A percentile compares a stretch with the other conserved stretches of the same genome.
Conservation (phyloP, 2,888 invertebrate genomes). For the Drosophila recens region DNA sequence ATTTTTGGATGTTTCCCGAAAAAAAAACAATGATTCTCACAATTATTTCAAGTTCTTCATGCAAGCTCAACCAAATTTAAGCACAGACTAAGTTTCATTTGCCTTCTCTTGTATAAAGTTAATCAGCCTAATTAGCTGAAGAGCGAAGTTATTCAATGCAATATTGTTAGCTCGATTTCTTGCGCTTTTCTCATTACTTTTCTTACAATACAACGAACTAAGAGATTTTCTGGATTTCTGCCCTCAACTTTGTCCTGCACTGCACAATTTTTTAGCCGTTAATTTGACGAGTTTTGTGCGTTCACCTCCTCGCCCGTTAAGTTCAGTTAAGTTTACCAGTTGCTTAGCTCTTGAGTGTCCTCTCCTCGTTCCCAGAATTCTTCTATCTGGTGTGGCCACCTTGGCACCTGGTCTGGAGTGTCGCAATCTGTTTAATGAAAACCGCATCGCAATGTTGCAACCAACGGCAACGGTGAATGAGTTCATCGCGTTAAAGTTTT, state of each 20-base stretch:
- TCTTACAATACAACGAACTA: conserved; percentile 4
- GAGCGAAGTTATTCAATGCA: neutral
- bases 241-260: conserved; percentile 5
- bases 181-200: neutral
- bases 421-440: conserved; percentile 47
- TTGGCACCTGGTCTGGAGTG: conserved; percentile 33
- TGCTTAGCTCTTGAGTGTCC: neutral
- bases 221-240: neutral
- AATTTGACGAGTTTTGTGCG: conserved; percentile 32
- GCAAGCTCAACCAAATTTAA: neutral
- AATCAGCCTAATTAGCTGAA: conserved; percentile 1
- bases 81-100: too few relatives aligned
- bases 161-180: conserved; percentile 2
- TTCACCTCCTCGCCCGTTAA: neutral
- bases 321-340: neutral
- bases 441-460: conserved; percentile 25
- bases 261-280: conserved; percentile 15
- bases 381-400: neutral
- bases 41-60: neutral
- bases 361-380: neutral
- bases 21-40: neutral
- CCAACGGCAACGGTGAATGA: conserved; percentile 12
- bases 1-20: too few relatives aligned
- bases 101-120: neutral
- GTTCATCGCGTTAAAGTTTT: conserved; percentile 25